A percentile compares a stretch with the other conserved stretches of the same genome.
phyloP scores from a whole-genome alignment of 2,113 vertebrate genomes.

The Spheniscus mendiculus region DNA sequence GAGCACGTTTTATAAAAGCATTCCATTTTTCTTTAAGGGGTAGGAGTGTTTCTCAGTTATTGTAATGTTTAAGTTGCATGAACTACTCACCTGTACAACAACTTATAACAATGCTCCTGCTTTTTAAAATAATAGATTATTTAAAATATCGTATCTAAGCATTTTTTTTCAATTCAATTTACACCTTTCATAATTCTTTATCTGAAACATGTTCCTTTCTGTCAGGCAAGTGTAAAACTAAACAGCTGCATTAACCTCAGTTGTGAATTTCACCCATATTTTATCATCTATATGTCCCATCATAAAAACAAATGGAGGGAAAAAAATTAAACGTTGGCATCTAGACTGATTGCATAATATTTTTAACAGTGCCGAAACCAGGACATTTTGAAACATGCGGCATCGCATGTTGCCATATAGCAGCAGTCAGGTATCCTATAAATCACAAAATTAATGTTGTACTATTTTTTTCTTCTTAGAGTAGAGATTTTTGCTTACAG shows the following conservation, averaged over 20 bases:
- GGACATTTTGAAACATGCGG: neutral
- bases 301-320: neutral
- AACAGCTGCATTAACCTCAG: neutral
- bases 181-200: neutral
- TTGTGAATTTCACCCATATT: neutral
- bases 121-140: neutral
- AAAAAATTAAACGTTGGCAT: neutral
- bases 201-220: neutral
- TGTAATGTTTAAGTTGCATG: neutral
- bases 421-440: neutral
- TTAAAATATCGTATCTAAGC: neutral
- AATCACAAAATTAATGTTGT: neutral
- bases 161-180: neutral
- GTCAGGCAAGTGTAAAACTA: neutral
- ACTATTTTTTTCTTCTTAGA: neutral
- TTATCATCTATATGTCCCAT: neutral
- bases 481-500: neutral
- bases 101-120: neutral
- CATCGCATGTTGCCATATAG: neutral
- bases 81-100: neutral
- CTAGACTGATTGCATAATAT: neutral
- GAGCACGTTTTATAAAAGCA: accelerated
- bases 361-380: neutral
- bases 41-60: neutral
- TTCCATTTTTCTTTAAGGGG: neutral